Percentiles rank a stretch among this genome's conserved stretches.
Evolutionary conservation across 2,113 vertebrate species (phyloP).

Genomic region (Phoenicopterus ruber): DNA sequence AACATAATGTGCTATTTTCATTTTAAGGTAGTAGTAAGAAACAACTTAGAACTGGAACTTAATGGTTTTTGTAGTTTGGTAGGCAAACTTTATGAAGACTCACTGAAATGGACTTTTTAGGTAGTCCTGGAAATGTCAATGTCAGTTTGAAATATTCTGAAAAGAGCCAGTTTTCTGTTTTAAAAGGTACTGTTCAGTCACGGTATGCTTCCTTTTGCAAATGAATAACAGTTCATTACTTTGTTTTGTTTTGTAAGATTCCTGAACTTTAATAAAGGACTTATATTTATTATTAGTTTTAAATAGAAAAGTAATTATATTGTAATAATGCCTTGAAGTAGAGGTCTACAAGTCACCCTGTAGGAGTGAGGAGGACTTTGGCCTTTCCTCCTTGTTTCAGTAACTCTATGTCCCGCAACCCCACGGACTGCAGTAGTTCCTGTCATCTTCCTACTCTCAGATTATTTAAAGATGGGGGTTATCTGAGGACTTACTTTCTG

Average conservation of each 20-base stretch:
- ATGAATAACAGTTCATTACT: neutral
- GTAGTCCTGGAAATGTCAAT: neutral
- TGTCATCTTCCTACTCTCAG: neutral
- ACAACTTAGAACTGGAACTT: neutral
- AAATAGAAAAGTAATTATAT: neutral
- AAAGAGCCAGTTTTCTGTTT: neutral
- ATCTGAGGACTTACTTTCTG: neutral
- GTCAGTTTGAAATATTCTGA: neutral
- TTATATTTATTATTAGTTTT: neutral
- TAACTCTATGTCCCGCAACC: neutral
- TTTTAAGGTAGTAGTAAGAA: neutral
- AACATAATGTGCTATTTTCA: neutral
- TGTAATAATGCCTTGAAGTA: neutral
- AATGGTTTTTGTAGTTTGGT: neutral
- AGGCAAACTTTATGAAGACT: neutral
- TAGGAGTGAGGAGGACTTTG: neutral
- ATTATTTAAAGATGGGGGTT: neutral
- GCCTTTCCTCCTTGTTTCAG: neutral
- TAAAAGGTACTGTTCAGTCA: neutral
- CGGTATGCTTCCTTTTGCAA: neutral
- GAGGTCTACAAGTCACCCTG: neutral
- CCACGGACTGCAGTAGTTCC: fast-evolving
- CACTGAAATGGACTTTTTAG: neutral
- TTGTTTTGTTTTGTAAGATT: neutral
- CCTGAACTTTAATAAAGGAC: neutral